Evolutionary conservation across 1,140 invertebrate genomes (phyloP), one percentile per base, ranked within the genome.

Genomic region (Trichoplusia ni): DNA sequence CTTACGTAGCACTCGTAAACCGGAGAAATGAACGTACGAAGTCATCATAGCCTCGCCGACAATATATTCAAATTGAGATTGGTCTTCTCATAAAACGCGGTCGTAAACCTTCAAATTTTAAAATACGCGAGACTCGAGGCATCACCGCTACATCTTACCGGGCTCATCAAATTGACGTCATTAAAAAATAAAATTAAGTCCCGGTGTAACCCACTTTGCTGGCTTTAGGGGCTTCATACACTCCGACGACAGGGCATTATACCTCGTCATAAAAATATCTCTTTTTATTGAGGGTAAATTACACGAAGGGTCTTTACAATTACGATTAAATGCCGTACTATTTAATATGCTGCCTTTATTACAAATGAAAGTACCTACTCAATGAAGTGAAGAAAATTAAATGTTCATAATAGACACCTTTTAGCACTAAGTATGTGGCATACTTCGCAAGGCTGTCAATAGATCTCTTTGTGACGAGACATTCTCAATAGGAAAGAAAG

Each of bases 171-270:
- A 58, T 44, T 58, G 25, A 58, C 38, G 38, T 58, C 54, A 58
- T 58, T 58, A 58, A 33, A 58, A 58, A 58, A 58, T 58, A 31
- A 21, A 58, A 58, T 58, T 42, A 44, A 44, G 38, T 44, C 38
- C 3, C 14, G 1, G 25, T 27, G 29, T 58, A 58, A 42, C 54
- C 38, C 23, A 58, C 38, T 58, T 58, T 31, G 38, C 37, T 9
- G 25, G 25, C 13, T 29, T 47, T 27, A 31, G 8, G 29, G 25
- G 8, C 25, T 29, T 7, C n/a, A 18, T n/a, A 11, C 19, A 21
- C 40, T 49, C 18, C 7, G 29, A 18, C 25, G 25, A 14, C 4
- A 3, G 8, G 8, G 14, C 23, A 23, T 13, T 23, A n/a, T 11
- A n/a, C 3, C 9, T 6, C 11, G 29, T 33, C n/a, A 29, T 16